Percentiles rank a stretch among this genome's conserved stretches.
Conservation (phyloP, 1,140 invertebrate genomes). For the Eriosoma lanigerum region DNA sequence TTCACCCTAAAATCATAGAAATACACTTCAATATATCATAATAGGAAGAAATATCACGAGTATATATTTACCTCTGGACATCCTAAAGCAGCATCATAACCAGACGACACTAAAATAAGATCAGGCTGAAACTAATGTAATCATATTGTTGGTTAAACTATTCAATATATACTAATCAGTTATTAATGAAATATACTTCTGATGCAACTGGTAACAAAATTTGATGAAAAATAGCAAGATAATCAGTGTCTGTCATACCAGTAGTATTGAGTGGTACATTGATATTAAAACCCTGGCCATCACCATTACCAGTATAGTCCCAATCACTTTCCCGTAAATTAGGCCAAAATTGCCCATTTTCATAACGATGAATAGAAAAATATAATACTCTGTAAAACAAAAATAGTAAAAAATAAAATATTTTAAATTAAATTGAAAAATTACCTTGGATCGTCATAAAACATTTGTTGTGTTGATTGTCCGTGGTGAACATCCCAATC, state of each 20-base stretch:
- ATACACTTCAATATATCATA: neutral
- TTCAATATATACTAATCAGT: neutral
- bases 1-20: slow-evolving; percentile 68
- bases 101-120: slow-evolving; percentile 82
- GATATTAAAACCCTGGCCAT: slow-evolving; percentile 83
- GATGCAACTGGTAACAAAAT: slow-evolving; percentile 85
- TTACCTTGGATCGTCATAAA: slow-evolving; percentile 88
- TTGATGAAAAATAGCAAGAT: slow-evolving; percentile 87
- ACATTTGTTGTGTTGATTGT: slow-evolving; percentile 91
- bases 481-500: slow-evolving; percentile 98
- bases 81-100: slow-evolving; percentile 87
- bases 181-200: slow-evolving; percentile 68
- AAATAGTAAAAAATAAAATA: neutral
- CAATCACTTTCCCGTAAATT: slow-evolving; percentile 86
- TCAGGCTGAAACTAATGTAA: slow-evolving; percentile 79
- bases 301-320: slow-evolving; percentile 74
- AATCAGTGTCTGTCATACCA: slow-evolving; percentile 83
- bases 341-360: slow-evolving; percentile 92
- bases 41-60: neutral
- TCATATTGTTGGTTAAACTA: slow-evolving; percentile 46
- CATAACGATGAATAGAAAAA: slow-evolving; percentile 96
- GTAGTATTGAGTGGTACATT: slow-evolving; percentile 89
- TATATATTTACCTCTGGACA: slow-evolving; percentile 75
- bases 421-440: neutral
- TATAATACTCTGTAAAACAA: slow-evolving; percentile 79